Evolutionary conservation across 2,113 vertebrate species (phyloP).

Genomic region (Spea multiplicata): DNA sequence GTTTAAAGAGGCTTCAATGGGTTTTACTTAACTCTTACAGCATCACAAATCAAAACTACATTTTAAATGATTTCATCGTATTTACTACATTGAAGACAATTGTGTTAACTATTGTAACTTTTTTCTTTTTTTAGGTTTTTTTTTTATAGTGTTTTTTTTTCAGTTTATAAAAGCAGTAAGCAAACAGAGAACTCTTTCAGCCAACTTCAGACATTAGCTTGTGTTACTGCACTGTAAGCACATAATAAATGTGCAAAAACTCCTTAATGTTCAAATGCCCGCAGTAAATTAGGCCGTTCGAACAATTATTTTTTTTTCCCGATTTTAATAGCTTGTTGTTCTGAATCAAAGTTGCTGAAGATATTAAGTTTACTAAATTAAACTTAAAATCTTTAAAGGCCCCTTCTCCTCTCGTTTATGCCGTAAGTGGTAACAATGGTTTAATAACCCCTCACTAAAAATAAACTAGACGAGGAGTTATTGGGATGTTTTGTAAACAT

Average conservation of each 20-base stretch:
- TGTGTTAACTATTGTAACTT: slow-evolving; percentile 17
- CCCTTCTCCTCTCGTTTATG: no score
- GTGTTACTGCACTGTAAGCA: slow-evolving; percentile 41
- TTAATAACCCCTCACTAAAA: no score
- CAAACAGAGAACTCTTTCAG: slow-evolving; percentile 2
- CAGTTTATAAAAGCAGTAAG: slow-evolving; percentile 14
- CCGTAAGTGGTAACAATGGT: no score
- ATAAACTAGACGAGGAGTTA: no score
- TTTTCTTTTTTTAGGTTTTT: neutral
- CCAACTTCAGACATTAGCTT: slow-evolving; percentile 28
- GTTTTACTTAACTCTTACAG: neutral
- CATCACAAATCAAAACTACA: neutral
- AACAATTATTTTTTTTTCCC: slow-evolving; percentile 28
- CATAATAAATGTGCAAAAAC: slow-evolving; percentile 33
- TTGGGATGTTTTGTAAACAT: no score
- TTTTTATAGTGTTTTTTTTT: neutral
- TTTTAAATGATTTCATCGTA: neutral
- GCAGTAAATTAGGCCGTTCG: slow-evolving; percentile 31
- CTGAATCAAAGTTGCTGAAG: slow-evolving; percentile 10
- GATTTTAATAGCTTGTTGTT: slow-evolving; percentile 40
- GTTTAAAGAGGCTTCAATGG: neutral
- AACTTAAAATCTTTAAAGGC: no score
- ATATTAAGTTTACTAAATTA: neutral
- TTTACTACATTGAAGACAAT: slow-evolving; percentile 2
- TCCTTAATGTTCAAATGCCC: slow-evolving; percentile 43